A percentile compares a stretch with the other conserved stretches of the same genome.
These are phyloP conservation scores for Murina feae DNA, from an alignment of 2,113 vertebrate species.

Conservation along the genomic window DNA sequence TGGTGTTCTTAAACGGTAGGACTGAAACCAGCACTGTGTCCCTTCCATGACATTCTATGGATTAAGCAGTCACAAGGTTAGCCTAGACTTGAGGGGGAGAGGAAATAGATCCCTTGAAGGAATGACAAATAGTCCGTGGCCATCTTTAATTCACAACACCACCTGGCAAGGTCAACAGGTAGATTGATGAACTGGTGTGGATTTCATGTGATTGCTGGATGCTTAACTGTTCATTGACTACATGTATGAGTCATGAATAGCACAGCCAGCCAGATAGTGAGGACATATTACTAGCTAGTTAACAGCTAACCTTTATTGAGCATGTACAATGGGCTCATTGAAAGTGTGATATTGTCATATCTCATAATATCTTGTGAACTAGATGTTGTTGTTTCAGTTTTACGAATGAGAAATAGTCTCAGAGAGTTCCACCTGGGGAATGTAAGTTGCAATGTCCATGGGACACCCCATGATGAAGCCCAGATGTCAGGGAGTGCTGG, in stretches of 20 bases:
- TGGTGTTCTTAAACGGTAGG: neutral
- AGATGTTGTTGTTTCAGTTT: neutral
- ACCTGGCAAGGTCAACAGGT: neutral
- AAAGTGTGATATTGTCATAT: neutral
- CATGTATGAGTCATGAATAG: too few species aligned
- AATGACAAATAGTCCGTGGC: neutral
- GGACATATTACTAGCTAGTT: neutral
- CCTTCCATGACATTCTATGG: neutral
- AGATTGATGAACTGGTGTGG: neutral
- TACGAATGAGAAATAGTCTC: neutral
- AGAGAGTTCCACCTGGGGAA: too few species aligned
- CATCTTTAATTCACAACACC: neutral
- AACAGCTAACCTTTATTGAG: neutral
- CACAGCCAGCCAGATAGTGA: neutral
- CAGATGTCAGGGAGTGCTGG: neutral
- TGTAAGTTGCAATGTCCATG: neutral
- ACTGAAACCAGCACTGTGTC: neutral
- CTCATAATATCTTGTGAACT: neutral
- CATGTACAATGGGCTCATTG: neutral
- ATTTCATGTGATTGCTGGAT: neutral
- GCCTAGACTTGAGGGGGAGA: neutral
- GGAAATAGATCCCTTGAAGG: neutral
- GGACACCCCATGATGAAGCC: neutral
- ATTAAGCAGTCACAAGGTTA: neutral
- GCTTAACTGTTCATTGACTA: neutral